A percentile compares a stretch with the other conserved stretches of the same genome.
Evolutionary conservation across 2,888 invertebrate genomes (phyloP).

Genomic region (Ernsta delagoae): DNA sequence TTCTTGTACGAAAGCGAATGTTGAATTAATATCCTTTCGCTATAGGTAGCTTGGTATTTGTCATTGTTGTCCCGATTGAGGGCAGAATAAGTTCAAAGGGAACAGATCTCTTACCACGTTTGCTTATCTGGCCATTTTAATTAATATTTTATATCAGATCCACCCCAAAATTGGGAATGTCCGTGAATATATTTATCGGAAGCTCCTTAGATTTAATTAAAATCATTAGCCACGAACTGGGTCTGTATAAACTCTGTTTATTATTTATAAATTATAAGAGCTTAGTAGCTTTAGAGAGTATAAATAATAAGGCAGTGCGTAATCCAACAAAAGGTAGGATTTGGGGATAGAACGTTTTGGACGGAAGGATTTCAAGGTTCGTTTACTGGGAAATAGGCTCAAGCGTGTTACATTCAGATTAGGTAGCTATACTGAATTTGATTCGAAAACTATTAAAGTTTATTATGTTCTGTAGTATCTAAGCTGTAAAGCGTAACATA

Average conservation of each 20-base stretch:
- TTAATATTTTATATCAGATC: not conserved
- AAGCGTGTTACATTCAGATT: conserved; percentile 10
- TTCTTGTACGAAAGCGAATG: too few species aligned
- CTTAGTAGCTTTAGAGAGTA: conserved; percentile 21
- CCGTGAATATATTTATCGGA: not conserved
- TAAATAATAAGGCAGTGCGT: conserved; percentile 27
- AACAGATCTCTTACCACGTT: not conserved
- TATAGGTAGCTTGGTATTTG: too few species aligned
- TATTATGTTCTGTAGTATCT: too few species aligned
- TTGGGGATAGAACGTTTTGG: conserved; percentile 16
- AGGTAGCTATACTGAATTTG: too few species aligned
- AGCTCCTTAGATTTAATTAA: conserved; percentile 14
- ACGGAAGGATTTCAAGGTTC: conserved; percentile 29
- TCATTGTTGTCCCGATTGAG: too few species aligned
- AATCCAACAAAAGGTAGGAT: conserved; percentile 35
- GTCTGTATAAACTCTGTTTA: conserved; percentile 14
- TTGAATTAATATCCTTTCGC: too few species aligned
- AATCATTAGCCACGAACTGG: conserved; percentile 2
- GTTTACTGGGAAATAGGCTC: conserved; percentile 22
- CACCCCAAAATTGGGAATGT: not conserved
- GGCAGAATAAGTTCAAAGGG: not conserved
- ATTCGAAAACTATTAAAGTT: too few species aligned
- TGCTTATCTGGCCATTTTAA: not conserved
- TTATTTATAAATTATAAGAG: conserved; percentile 23
- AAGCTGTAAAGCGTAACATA: too few species aligned